Conservation (phyloP, 2,113 vertebrate species). For the Hystrix cristata region DNA sequence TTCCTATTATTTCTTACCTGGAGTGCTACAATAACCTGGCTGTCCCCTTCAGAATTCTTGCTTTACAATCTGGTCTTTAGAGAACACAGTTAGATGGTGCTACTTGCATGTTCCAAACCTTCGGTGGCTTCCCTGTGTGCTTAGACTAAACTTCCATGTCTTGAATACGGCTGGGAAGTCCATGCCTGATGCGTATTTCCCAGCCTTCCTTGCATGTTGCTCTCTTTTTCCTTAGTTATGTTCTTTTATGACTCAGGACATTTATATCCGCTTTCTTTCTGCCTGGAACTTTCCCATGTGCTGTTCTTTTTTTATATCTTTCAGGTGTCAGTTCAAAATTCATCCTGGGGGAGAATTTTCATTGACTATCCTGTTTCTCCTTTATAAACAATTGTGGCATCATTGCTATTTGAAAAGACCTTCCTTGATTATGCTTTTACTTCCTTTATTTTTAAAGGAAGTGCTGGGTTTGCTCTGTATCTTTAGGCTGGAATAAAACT, state of each 20-base stretch:
- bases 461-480: not conserved
- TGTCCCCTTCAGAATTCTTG: not conserved
- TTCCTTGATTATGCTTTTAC: not conserved
- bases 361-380: not conserved
- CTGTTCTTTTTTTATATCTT: not conserved
- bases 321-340: not conserved
- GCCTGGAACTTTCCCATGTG: not conserved
- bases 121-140: not conserved
- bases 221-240: not conserved
- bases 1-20: not conserved
- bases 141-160: not conserved
- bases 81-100: not conserved
- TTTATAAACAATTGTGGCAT: not conserved
- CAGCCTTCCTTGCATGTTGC: not conserved
- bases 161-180: not conserved
- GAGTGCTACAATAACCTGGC: not conserved
- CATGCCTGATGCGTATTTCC: not conserved
- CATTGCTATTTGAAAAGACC: not conserved
- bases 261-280: not conserved
- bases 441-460: not conserved
- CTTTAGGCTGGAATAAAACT: not conserved
- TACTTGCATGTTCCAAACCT: not conserved
- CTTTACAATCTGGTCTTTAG: not conserved
- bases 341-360: not conserved
- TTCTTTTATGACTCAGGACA: not conserved